A percentile compares a stretch with the other conserved stretches of the same genome.
These are phyloP conservation scores for Synanthedon andrenaeformis DNA, from an alignment of 2,888 invertebrate species.

Conservation along the genomic window DNA sequence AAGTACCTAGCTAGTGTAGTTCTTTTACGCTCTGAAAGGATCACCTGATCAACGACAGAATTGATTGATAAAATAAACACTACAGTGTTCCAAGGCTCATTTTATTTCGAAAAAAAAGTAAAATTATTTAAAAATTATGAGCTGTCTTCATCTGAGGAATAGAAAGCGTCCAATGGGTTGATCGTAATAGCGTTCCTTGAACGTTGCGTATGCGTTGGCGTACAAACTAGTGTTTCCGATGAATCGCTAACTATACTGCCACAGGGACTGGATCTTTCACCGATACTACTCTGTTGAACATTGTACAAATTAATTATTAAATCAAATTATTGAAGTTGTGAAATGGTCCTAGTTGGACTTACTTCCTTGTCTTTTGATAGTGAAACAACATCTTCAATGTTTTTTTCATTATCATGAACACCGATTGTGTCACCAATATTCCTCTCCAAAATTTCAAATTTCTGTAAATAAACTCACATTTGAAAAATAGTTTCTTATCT, in stretches of 20 bases:
- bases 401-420: conserved; percentile 24
- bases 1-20: too few relatives aligned
- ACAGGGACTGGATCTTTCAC: conserved; percentile 12
- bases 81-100: too few relatives aligned
- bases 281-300: background rate
- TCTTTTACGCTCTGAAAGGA: too few relatives aligned
- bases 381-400: conserved; percentile 24
- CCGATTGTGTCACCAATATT: conserved; percentile 50
- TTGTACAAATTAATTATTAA: background rate
- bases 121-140: conserved; percentile 8
- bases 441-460: conserved; percentile 49
- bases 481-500: too few relatives aligned
- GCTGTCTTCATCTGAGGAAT: conserved; percentile 39
- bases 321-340: too few relatives aligned
- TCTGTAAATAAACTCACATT: conserved; percentile 22
- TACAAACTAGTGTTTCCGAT: conserved; percentile 49
- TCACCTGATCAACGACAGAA: too few relatives aligned
- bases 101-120: background rate
- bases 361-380: conserved; percentile 35
- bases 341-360: conserved; percentile 3
- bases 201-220: conserved; percentile 23
- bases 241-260: conserved; percentile 46
- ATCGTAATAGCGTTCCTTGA: conserved; percentile 8
- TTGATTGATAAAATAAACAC: too few relatives aligned
- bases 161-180: conserved; percentile 46